Evolutionary conservation across 2,888 invertebrate genomes (phyloP), one percentile per base, ranked within the genome.

Genomic region (Allophyes oxyacanthae): DNA sequence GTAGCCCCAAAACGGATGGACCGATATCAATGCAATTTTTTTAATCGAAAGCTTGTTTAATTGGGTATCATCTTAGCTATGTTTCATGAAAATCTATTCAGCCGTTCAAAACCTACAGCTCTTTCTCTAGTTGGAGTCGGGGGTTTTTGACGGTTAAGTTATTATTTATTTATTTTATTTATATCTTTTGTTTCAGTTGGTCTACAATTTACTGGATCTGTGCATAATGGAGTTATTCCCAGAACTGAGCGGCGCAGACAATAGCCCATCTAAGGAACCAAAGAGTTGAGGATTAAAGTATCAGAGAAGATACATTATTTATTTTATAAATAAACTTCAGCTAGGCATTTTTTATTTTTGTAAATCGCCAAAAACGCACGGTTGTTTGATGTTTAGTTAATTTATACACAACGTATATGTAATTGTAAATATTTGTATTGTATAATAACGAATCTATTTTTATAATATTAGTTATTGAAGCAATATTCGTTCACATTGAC

Each of bases 191-290:
- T 89, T 88, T 9, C 95, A 95, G 96, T 89, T 98, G 71, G 95
- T 96, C 63, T 98, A 98, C 88, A 95, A 96, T 74, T 90, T 98
- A 49, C 86, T 98, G 72, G 98, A 98, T 85, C 94, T 96, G 50
- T 92, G 97, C 51, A 79, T 97, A 28, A 88, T 95, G 45, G 97
- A 97, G 88, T 88, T 98, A 61, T 98, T 97, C 89, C 97, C 98
- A 0, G 97, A 97, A 85, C 75, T 95, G 50, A 85, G 75, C 32
- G 75, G 75, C 51, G 59, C 71, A 42, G 77, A 70, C 3, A 67
- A 61, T 30, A 68, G 51, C 45, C 63, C 76, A 55, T 63, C 74
- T 28, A 78, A 63, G 53, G 76, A 80, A 72, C 78, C 84, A 77
- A 87, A 86, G 75, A 88, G 87, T 87, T 91, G 86, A 89, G 79